Evolutionary conservation across 2,888 invertebrate species (phyloP), one percentile per base, ranked within the genome.

Genomic region (Emmelina monodactyla): DNA sequence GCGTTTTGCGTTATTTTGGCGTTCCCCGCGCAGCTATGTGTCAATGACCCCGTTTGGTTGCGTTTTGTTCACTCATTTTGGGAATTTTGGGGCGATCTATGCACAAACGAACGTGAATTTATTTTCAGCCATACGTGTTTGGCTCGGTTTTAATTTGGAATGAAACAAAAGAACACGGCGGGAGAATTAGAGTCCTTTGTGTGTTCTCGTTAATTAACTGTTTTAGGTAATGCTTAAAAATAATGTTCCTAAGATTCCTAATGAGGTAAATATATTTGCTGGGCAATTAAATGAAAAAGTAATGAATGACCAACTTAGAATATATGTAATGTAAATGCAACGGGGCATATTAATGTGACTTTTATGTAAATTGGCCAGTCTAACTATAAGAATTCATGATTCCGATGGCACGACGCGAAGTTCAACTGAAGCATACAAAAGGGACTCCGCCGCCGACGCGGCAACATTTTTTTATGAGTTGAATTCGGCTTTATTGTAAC

Each of bases 1-100:
- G 75, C 73, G 79, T 79, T 79, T 79, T 63, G 78, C 78, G 79
- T 76, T 79, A 79, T 79, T 78, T 79, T 79, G 75, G 75, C 78
- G 79, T 79, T 78, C 78, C 78, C 78, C 76, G 66, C 66, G 58
- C 64, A 58, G 58, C 62, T 62, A 55, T 63, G 62, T 73, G 79
- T 78, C 79, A 78, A 73, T 78, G 79, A 79, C 78, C 79, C 62
- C 70, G 73, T 65, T 75, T 69, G 62, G 52, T 57, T 53, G 58
- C 71, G 73, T 75, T 57, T 29, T 76, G 72, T 79, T 78, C 66
- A 78, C 78, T 70, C 69, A 72, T 61, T 75, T 76, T 75, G 59
- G 70, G 63, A 69, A 73, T 65, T 73, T 78, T 68, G 55, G 75
- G 64, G 68, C 69, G 66, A 63, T 66, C 59, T 48, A 48, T 50